These are phyloP conservation scores for Solea senegalensis DNA, from an alignment of 2,113 vertebrate species.

Conservation along the genomic window DNA sequence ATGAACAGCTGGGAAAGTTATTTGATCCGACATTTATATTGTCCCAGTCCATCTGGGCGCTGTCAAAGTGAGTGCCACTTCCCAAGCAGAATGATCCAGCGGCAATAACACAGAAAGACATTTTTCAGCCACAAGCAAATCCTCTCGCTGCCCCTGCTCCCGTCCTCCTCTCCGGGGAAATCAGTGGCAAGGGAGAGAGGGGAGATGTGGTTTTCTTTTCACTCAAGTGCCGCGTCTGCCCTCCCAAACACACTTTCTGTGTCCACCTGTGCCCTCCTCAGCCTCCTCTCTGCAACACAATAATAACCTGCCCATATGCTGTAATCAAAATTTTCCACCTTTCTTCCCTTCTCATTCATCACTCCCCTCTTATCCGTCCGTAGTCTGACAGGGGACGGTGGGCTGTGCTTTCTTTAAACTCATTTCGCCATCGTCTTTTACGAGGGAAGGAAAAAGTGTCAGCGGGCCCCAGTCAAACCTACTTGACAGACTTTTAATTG, in stretches of 20 bases:
- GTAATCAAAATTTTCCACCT: constrained; percentile 45
- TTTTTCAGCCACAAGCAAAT: constrained; percentile 50
- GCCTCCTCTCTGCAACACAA: constrained; percentile 11
- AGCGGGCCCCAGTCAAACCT: too few species aligned
- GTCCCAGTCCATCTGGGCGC: constrained; percentile 10
- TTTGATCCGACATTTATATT: constrained; percentile 14
- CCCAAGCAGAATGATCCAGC: constrained; percentile 4
- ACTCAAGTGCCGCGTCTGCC: constrained; percentile 36
- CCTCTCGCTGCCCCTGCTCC: constrained; percentile 7
- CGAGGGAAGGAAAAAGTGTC: too few species aligned
- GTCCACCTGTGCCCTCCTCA: constrained; percentile 60
- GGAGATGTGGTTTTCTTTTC: constrained; percentile 65
- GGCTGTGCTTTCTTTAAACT: too few species aligned
- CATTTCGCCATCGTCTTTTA: too few species aligned
- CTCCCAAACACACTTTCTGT: not conserved
- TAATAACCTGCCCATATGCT: constrained; percentile 53
- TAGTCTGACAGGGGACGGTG: constrained; percentile 3
- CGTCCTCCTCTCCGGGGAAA: constrained; percentile 63
- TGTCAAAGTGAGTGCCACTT: constrained; percentile 17
- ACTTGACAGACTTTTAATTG: too few species aligned
- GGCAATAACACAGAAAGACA: constrained; percentile 32
- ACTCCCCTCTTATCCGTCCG: not conserved
- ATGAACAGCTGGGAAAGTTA: not conserved
- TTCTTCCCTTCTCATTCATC: not conserved
- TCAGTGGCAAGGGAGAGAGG: constrained; percentile 42